Conservation (phyloP, 2,888 invertebrate genomes). For the Cephus sareptanus region DNA sequence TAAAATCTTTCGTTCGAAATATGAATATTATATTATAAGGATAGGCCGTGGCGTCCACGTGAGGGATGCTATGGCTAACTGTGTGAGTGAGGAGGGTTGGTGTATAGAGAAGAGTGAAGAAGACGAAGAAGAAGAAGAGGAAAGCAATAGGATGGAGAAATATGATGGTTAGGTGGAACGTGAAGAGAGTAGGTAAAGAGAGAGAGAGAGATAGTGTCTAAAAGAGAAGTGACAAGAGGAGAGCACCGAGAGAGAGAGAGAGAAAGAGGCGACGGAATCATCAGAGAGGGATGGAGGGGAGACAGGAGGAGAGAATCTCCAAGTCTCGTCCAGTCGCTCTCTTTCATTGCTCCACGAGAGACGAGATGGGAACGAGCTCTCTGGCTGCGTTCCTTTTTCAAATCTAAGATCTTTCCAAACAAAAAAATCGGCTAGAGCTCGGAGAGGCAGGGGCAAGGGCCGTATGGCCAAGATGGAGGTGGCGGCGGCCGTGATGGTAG, state of each 20-base stretch:
- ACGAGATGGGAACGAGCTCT: slow-evolving; percentile 7
- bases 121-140: background rate
- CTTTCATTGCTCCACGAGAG: slow-evolving; percentile 5
- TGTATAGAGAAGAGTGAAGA: background rate
- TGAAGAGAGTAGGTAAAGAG: background rate
- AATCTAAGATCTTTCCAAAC: slow-evolving; percentile 26
- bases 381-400: slow-evolving; percentile 17
- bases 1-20: slow-evolving; percentile 65
- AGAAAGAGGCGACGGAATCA: background rate
- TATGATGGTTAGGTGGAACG: background rate
- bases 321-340: background rate
- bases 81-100: slow-evolving; percentile 1
- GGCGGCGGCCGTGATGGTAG: background rate
- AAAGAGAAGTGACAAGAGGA: background rate
- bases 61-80: background rate
- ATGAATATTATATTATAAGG: slow-evolving; percentile 65
- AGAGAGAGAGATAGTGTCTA: background rate
- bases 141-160: background rate
- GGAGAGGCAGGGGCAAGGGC: background rate
- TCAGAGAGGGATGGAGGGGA: background rate
- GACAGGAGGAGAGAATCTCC: background rate
- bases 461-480: background rate
- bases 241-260: background rate
- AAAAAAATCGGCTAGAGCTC: slow-evolving; percentile 11
- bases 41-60: slow-evolving; percentile 28